phyloP scores from a whole-genome alignment of 1,140 invertebrate genomes.

The Centruroides sculpturatus region DNA sequence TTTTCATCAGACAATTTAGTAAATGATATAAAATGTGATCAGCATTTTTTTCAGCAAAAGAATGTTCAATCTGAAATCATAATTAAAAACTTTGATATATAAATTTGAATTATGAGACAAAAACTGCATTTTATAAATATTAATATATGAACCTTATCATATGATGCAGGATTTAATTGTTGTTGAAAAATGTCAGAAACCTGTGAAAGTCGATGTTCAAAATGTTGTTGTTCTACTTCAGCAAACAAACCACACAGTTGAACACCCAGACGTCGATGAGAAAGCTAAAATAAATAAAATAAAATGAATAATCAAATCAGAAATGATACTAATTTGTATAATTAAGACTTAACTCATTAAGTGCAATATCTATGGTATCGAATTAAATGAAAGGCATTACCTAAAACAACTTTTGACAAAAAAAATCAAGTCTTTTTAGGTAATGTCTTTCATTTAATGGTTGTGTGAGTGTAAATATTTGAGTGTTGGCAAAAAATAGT shows the following conservation, averaged over 20 bases:
- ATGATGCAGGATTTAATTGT: slow-evolving; percentile 27
- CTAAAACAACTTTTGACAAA: no score
- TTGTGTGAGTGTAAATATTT: no score
- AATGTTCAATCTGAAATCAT: slow-evolving; percentile 21
- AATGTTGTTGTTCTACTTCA: slow-evolving; percentile 47
- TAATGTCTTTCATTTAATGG: no score
- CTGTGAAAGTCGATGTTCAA: slow-evolving; percentile 40
- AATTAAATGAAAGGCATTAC: no score
- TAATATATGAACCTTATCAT: slow-evolving; percentile 8
- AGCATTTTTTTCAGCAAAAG: slow-evolving; percentile 30
- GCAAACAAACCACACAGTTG: slow-evolving; percentile 53
- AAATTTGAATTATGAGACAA: neutral
- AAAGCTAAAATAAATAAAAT: neutral
- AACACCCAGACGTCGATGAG: slow-evolving; percentile 35
- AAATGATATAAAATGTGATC: slow-evolving; percentile 57
- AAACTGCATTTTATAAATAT: neutral
- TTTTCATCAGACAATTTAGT: slow-evolving; percentile 45
- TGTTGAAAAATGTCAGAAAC: slow-evolving; percentile 42
- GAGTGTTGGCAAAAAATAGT: no score
- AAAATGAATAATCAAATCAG: no score
- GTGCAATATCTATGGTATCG: no score
- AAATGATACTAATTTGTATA: no score
- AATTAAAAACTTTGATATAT: neutral
- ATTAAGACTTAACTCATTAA: no score
- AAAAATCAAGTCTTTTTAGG: no score